Evolutionary conservation across 2,888 invertebrate species (phyloP).

Genomic region (Diaperis boleti): DNA sequence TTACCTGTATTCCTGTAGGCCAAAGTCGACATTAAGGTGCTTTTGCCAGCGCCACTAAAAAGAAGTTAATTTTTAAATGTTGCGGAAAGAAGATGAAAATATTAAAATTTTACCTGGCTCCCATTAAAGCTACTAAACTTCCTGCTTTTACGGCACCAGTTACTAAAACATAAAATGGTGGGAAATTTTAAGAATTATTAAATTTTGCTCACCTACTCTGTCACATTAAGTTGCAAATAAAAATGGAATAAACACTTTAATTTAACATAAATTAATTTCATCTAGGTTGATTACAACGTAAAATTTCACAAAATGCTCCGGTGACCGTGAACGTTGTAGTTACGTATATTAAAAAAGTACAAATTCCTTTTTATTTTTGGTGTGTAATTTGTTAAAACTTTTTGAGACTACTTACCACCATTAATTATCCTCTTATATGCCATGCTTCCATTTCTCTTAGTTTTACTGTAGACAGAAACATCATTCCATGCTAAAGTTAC

Average conservation of each 20-base stretch:
- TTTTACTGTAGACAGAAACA: constrained; percentile 76
- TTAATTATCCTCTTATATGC: constrained; percentile 81
- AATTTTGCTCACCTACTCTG: constrained; percentile 8
- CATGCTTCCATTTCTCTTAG: constrained; percentile 59
- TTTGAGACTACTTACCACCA: constrained; percentile 70
- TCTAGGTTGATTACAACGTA: background rate
- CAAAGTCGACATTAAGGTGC: constrained; percentile 86
- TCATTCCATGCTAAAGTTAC: constrained; percentile 85
- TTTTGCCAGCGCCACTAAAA: constrained; percentile 89
- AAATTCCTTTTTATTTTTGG: background rate
- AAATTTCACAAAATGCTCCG: too few species aligned
- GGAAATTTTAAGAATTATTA: background rate
- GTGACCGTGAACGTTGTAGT: background rate
- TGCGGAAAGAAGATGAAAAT: constrained; percentile 38
- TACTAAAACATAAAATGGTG: constrained; percentile 66
- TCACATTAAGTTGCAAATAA: background rate
- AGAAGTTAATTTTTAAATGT: constrained; percentile 25
- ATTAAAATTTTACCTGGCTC: constrained; percentile 76
- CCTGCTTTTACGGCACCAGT: constrained; percentile 86
- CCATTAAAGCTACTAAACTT: constrained; percentile 86
- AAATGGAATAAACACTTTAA: too few species aligned
- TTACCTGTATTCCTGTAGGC: constrained; percentile 82
- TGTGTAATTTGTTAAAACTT: constrained; percentile 1
- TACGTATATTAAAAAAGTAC: too few species aligned
- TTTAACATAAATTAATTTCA: too few species aligned